Evolutionary conservation across 1,140 invertebrate species (phyloP), one percentile per base, ranked within the genome.

Genomic region (Helicorthomorpha holstii): DNA sequence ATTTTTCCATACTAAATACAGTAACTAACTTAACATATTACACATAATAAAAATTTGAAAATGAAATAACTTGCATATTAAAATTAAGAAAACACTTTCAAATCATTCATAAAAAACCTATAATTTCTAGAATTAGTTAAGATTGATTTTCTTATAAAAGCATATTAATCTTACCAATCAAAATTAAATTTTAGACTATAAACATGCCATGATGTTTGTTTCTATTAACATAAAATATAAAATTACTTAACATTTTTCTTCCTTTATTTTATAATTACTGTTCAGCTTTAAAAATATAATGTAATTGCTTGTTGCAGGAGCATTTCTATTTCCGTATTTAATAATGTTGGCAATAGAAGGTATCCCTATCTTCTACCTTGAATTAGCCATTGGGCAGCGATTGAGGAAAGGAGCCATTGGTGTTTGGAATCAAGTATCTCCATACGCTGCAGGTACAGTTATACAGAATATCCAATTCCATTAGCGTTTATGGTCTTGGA

Each of bases 291-390:
- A 16, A 21, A 27, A 50, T 27, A 54, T 60, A 1, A 4, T 21
- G 7, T 52, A n/a, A 48, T 27, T 47, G 51, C 49, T 56, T 57
- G 60, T 62, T 60, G 1, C 60, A 79, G 79, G 80, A 34, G 90
- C 90, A 42, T 96, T 96, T 64, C 71, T 96, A 24, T 91, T 96
- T 55, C 88, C 88, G 0, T 93, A 92, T 64, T 85, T 93, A 58
- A 81, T 94, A 19, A 93, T 94, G 88, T 65, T 95, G 61, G 78
- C 83, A 1, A 81, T 93, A 52, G 86, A 91, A 66, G 91, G 91
- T 0, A 86, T 95, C 55, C 91, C 91, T 1, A 89, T 95, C 63
- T 94, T 91, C 73, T 91, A 90, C 64, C 72, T 95, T 62, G 91
- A 95, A 66, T 67, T 94, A 60, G 90, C 90, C 0, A 88, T 95